Evolutionary conservation across 2,113 vertebrate genomes (phyloP).

Genomic region (Odontophorus gujanensis): DNA sequence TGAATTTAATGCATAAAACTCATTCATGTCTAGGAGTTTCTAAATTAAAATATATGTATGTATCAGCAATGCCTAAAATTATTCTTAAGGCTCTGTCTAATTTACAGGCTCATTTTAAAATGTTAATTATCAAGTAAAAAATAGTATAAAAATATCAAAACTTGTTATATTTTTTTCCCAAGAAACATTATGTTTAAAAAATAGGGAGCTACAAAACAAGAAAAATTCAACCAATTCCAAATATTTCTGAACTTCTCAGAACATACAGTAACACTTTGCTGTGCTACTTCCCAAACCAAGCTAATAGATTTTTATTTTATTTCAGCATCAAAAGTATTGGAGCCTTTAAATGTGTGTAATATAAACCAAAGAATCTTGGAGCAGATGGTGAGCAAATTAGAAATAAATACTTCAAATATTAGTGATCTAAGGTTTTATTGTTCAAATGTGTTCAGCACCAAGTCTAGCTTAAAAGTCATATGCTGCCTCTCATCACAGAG

Average conservation of each 20-base stretch:
- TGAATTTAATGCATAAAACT: constrained; percentile 72
- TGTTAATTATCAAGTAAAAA: constrained; percentile 7
- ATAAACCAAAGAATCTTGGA: constrained; percentile 20
- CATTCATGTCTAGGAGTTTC: constrained; percentile 56
- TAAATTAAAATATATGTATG: constrained; percentile 71
- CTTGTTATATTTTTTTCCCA: constrained; percentile 18
- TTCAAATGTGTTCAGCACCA: constrained; percentile 45
- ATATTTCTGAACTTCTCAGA: background rate
- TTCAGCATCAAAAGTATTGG: background rate
- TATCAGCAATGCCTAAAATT: constrained; percentile 50
- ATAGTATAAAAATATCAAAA: background rate
- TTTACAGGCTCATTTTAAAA: constrained; percentile 1
- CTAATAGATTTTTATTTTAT: background rate
- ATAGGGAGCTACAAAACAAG: background rate
- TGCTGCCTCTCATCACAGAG: constrained; percentile 77
- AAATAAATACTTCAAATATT: constrained; percentile 68
- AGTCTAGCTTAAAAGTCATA: constrained; percentile 58
- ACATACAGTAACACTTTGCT: background rate
- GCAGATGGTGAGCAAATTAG: constrained; percentile 57
- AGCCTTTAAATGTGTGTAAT: background rate
- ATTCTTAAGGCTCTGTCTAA: constrained; percentile 6
- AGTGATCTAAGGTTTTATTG: constrained; percentile 63
- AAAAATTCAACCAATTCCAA: background rate
- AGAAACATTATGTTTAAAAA: background rate
- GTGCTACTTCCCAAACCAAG: background rate